A percentile compares a stretch with the other conserved stretches of the same genome.
These are phyloP conservation scores for Hydrozoanthus tunicans DNA, from an alignment of 64 coral and sea anemone genomes.

Conservation along the genomic window DNA sequence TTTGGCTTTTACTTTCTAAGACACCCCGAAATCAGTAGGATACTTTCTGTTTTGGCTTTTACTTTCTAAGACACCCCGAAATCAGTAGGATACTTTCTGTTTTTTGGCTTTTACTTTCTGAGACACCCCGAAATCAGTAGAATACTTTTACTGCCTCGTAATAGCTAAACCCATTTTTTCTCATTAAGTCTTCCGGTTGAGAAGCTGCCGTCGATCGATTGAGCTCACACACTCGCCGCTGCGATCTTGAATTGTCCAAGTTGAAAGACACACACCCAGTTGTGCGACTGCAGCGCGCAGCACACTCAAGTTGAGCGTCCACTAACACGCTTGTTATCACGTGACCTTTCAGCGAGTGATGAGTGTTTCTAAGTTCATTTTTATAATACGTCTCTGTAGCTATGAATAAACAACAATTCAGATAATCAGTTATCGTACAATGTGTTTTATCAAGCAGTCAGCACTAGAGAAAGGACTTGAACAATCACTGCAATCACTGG, in stretches of 20 bases:
- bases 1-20: no score
- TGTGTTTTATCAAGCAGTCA: no score
- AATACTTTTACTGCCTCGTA: conserved; percentile 11
- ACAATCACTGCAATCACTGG: no score
- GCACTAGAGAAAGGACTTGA: no score
- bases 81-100: conserved; percentile 10
- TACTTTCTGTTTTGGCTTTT: no score
- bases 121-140: not conserved
- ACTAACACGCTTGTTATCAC: not conserved
- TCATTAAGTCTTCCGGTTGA: conserved; percentile 8
- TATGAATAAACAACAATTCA: not conserved
- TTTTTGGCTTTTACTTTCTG: no score
- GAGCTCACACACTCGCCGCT: not conserved
- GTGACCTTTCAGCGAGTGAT: conserved; percentile 3
- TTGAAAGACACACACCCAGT: conserved; percentile 40
- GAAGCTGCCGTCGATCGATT: not conserved
- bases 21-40: no score
- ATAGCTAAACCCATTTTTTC: conserved; percentile 31
- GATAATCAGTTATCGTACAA: not conserved
- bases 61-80: not conserved
- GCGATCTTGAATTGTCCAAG: not conserved
- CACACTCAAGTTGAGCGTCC: conserved; percentile 14
- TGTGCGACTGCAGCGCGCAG: conserved; percentile 8
- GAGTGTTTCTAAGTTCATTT: not conserved
- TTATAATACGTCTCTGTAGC: conserved; percentile 13